These are phyloP conservation scores for Hemitrygon akajei DNA, from an alignment of 2,797 vertebrate species.

Conservation along the genomic window DNA sequence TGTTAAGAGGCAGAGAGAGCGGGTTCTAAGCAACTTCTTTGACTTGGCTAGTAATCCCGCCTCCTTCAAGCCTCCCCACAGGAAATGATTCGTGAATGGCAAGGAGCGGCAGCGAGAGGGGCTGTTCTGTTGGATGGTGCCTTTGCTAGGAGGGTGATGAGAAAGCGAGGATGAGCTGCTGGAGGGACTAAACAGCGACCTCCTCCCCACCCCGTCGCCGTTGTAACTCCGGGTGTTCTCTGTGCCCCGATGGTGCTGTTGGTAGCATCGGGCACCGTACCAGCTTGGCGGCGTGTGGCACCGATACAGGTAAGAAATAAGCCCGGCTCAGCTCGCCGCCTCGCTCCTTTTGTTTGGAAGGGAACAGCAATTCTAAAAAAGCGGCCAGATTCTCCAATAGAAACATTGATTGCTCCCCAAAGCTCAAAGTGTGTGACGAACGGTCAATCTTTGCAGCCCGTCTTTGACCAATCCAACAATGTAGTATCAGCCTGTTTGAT, in stretches of 20 bases:
- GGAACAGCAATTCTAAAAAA: background rate
- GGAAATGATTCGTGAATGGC: slow-evolving; percentile 31
- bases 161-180: background rate
- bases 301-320: background rate
- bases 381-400: background rate
- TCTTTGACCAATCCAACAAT: background rate
- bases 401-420: background rate
- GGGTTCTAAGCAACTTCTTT: slow-evolving; percentile 17
- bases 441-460: background rate
- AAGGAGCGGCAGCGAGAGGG: slow-evolving; percentile 22
- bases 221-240: background rate
- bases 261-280: background rate
- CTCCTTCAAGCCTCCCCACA: slow-evolving; percentile 17
- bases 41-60: background rate
- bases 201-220: background rate
- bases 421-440: background rate
- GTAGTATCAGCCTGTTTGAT: background rate
- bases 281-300: slow-evolving; percentile 8
- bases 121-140: slow-evolving; percentile 26
- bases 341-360: slow-evolving; percentile 2
- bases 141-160: background rate
- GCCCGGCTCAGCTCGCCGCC: background rate
- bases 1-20: background rate
- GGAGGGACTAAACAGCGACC: background rate
- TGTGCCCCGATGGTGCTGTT: background rate